Evolutionary conservation across 1,140 invertebrate genomes (phyloP), one percentile per base, ranked within the genome.

Genomic region (Trachymyrmex cornetzi): DNA sequence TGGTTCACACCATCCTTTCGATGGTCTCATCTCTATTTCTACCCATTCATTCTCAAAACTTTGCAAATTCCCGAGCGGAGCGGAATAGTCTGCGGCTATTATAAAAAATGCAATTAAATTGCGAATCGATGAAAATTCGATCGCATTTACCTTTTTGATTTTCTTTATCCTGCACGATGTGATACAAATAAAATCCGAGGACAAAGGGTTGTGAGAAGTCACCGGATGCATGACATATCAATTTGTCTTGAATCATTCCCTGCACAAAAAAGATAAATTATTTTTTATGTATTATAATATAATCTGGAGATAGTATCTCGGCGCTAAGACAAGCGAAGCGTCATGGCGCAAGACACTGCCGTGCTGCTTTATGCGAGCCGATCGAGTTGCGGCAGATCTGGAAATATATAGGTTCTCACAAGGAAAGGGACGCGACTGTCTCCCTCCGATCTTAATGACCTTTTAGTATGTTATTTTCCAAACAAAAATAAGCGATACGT

Each of bases 171-270:
- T 96, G 96, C 1, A 97, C 96, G 79, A 99, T 97, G 90, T 97
- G 98, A 93, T 99, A 99, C 81, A 99, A 96, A 93, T 98, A 99
- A 95, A 99, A 99, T 0, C 99, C 99, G 86, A 98, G 96, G 69
- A 99, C 96, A 93, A 99, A 99, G 6, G 97, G 96, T 93, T 98
- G 98, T 0, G 96, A 96, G 79, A 96, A 96, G 93, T 98, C 97
- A 3, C 98, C 98, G 19, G 98, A 99, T 1, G 98, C 98, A 94
- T 99, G 99, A 85, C 98, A 97, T 86, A 99, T 99, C 84, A 98
- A 95, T 92, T 97, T 97, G 75, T 98, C 97, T 91, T 97, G 96
- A 74, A 98, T 95, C 95, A 99, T 96, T 92, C 95, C 96, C 97
- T 98, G 93, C 22, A 96, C 96, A 92, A 87, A 44, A 44, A 9